Percentiles rank a stretch among this genome's conserved stretches.
phyloP scores from a whole-genome alignment of 2,113 vertebrate genomes.

The Pseudorasbora parva region DNA sequence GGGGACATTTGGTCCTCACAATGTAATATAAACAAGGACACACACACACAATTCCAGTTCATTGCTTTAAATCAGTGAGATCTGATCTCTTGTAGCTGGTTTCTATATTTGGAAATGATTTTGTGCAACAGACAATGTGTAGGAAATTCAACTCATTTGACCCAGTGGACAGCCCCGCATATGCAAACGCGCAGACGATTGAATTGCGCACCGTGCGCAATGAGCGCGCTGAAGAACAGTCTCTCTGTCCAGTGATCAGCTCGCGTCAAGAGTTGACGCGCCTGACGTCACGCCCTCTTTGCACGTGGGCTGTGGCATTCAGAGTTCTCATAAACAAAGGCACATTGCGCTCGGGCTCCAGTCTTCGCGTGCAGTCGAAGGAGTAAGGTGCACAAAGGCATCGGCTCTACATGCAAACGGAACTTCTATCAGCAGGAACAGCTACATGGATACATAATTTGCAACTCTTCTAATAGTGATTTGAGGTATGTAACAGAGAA shows the following conservation, averaged over 20 bases:
- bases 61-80: slow-evolving; percentile 3
- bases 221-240: slow-evolving; percentile 13
- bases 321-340: slow-evolving; percentile 74
- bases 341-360: slow-evolving; percentile 70
- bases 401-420: background rate
- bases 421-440: slow-evolving; percentile 12
- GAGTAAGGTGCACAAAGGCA: slow-evolving; percentile 9
- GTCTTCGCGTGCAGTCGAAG: slow-evolving; percentile 39
- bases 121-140: slow-evolving; percentile 7
- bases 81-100: background rate
- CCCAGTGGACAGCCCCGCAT: slow-evolving; percentile 9
- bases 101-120: slow-evolving; percentile 16
- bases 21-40: too few species aligned
- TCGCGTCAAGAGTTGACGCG: slow-evolving; percentile 63
- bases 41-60: background rate
- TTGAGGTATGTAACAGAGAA: slow-evolving; percentile 16
- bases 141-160: slow-evolving; percentile 37
- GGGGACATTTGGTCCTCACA: too few species aligned
- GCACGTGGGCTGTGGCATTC: slow-evolving; percentile 61
- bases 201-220: slow-evolving; percentile 14
- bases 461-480: background rate
- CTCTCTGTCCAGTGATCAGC: slow-evolving; percentile 30
- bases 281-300: slow-evolving; percentile 54
- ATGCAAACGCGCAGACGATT: background rate
- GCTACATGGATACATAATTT: slow-evolving; percentile 34